Percentiles rank a stretch among this genome's conserved stretches.
Evolutionary conservation across 2,797 vertebrate species (phyloP).

Genomic region (Helostoma temminkii): DNA sequence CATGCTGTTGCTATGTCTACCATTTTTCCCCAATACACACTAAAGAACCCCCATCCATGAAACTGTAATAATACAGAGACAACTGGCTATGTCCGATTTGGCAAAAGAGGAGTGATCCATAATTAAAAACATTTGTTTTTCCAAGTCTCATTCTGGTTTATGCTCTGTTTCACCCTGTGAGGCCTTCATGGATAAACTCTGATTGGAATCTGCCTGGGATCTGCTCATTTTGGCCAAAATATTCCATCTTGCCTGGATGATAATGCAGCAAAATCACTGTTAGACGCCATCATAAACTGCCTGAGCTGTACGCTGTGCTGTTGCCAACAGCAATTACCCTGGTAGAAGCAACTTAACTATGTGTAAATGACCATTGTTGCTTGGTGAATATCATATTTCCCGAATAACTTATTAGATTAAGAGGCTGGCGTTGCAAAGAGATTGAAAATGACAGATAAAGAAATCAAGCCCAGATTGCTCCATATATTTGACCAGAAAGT

Average conservation of each 20-base stretch:
- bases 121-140: conserved; percentile 52
- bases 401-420: conserved; percentile 76
- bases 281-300: conserved; percentile 61
- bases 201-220: conserved; percentile 44
- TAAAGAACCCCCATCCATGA: conserved; percentile 26
- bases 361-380: conserved; percentile 79
- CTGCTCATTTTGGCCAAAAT: conserved; percentile 39
- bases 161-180: conserved; percentile 32
- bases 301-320: conserved; percentile 53
- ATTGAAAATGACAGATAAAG: conserved; percentile 72
- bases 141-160: conserved; percentile 47
- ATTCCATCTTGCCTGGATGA: conserved; percentile 45
- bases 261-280: conserved; percentile 60
- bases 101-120: conserved; percentile 22
- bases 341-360: conserved; percentile 75
- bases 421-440: conserved; percentile 50
- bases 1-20: conserved; percentile 19
- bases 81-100: conserved; percentile 35
- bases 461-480: conserved; percentile 63
- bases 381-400: conserved; percentile 76
- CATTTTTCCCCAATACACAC: conserved; percentile 15
- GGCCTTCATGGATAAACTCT: conserved; percentile 61
- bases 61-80: conserved; percentile 40
- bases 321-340: conserved; percentile 77
- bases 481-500: conserved; percentile 51